These are phyloP conservation scores for Crocidura indochinensis DNA, from an alignment of 2,797 vertebrate genomes.

Conservation along the genomic window DNA sequence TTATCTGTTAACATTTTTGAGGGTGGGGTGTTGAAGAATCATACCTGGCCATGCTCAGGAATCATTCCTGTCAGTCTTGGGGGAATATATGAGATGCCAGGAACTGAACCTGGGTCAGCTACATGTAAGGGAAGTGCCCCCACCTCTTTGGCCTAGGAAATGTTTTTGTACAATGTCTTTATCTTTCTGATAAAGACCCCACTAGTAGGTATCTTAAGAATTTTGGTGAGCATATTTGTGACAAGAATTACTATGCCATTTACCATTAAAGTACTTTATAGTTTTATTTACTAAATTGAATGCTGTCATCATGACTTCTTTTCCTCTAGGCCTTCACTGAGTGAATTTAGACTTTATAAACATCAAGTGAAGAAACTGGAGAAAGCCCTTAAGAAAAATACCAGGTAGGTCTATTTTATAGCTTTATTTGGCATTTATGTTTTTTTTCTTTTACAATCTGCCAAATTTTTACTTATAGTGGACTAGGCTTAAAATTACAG, in stretches of 20 bases:
- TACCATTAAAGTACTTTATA: too few species aligned
- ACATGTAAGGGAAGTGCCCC: too few species aligned
- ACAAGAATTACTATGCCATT: background rate
- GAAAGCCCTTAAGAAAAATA: slow-evolving; percentile 88
- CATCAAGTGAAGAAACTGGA: slow-evolving; percentile 93
- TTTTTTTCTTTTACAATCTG: background rate
- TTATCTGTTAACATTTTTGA: too few species aligned
- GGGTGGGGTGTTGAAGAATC: too few species aligned
- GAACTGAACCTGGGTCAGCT: too few species aligned
- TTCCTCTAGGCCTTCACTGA: slow-evolving; percentile 90
- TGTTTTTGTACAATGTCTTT: too few species aligned
- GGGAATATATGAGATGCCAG: too few species aligned
- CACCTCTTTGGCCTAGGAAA: too few species aligned
- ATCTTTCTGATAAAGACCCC: background rate
- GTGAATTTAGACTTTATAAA: slow-evolving; percentile 93
- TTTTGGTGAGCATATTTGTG: slow-evolving; percentile 62
- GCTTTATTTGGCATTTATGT: slow-evolving; percentile 46
- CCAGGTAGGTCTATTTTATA: slow-evolving; percentile 86
- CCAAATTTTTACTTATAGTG: background rate
- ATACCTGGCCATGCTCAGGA: too few species aligned
- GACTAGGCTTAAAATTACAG: slow-evolving; percentile 35
- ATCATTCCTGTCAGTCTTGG: too few species aligned
- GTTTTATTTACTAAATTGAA: slow-evolving; percentile 62
- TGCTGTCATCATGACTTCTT: slow-evolving; percentile 60
- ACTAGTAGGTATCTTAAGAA: slow-evolving; percentile 56